Base-by-base conservation (phyloP, 2,888 invertebrate genomes). In the Argynnis bischoffii region DNA sequence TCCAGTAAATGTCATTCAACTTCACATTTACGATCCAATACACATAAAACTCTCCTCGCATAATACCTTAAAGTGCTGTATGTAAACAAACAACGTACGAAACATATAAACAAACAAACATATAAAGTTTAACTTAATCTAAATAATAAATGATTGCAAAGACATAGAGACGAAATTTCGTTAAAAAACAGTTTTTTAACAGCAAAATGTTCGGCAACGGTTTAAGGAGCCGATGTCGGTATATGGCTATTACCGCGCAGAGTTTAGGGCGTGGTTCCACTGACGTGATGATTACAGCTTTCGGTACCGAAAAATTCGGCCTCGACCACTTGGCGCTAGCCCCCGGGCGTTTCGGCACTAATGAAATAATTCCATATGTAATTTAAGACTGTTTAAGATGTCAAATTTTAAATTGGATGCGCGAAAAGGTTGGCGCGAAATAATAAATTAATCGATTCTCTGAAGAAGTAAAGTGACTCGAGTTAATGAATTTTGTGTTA, bases 391-490 rank as follows among this genome's bases (percentile, higher is more conserved):
- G 91, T 92, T 92, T 91, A 92, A 92, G 91, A 92, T 85, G 92
- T 92, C 92, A 92, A 91, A 87, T 87, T 91, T 90, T 91, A 92
- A 92, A 92, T 92, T 92, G 92, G 92, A 88, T 89, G 89, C 86
- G 88, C 83, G 90, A 89, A 89, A 87, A 87, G 88, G 89, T 88
- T 86, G 84, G 78, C 85, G 85, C 82, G 78, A 85, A 86, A 89
- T 89, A 90, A 89, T 89, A 89, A 90, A 91, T 92, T 91, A 89
- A 90, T 89, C 88, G 89, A 78, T 91, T 91, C 90, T 82, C 69
- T 88, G 90, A 90, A 90, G 80, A 77, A 79, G 79, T 74, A 75
- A 82, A 82, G 81, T 83, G 82, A 81, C 81, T 78, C 70, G 64
- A 80, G 83, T 83, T 85, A 88, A 88, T 88, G 85, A 85, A 85